phyloP scores from a whole-genome alignment of 1,140 invertebrate genomes.

The Megalopta genalis region DNA sequence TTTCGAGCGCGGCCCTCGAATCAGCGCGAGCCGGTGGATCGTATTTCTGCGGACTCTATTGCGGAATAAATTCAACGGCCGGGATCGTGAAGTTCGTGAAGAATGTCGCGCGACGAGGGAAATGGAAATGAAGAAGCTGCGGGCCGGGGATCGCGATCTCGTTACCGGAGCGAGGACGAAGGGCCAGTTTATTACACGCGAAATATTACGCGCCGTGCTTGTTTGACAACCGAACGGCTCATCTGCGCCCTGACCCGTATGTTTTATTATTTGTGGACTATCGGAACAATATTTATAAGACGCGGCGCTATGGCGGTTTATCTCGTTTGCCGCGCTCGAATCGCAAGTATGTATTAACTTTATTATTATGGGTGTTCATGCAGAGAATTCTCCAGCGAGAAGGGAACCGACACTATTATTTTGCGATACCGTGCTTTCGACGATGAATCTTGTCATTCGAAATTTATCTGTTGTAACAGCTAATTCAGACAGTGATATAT shows the following conservation, averaged over 20 bases:
- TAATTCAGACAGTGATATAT: too few relatives aligned
- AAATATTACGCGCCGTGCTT: not conserved
- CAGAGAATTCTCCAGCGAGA: too few relatives aligned
- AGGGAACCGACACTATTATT: too few relatives aligned
- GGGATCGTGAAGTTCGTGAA: constrained; percentile 12
- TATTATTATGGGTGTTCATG: not conserved
- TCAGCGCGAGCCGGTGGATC: constrained; percentile 11
- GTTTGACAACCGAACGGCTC: constrained; percentile 1
- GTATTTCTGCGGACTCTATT: constrained; percentile 32
- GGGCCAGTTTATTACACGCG: not conserved
- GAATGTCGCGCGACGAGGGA: constrained; percentile 36
- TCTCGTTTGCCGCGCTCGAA: not conserved
- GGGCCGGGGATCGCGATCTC: not conserved
- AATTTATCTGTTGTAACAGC: too few relatives aligned
- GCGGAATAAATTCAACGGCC: constrained; percentile 29
- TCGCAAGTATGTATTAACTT: not conserved
- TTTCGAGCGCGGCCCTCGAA: constrained; percentile 30
- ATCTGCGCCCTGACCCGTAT: not conserved
- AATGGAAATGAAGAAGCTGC: constrained; percentile 28
- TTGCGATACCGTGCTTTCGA: too few relatives aligned
- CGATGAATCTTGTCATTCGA: too few relatives aligned
- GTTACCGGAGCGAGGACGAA: not conserved
- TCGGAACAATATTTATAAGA: not conserved
- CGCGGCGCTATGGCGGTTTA: not conserved
- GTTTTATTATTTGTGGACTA: not conserved